Percentiles rank a stretch among this genome's conserved stretches.
These are phyloP conservation scores for Tetranychus piercei DNA, from an alignment of 2,888 invertebrate species.

Conservation along the genomic window DNA sequence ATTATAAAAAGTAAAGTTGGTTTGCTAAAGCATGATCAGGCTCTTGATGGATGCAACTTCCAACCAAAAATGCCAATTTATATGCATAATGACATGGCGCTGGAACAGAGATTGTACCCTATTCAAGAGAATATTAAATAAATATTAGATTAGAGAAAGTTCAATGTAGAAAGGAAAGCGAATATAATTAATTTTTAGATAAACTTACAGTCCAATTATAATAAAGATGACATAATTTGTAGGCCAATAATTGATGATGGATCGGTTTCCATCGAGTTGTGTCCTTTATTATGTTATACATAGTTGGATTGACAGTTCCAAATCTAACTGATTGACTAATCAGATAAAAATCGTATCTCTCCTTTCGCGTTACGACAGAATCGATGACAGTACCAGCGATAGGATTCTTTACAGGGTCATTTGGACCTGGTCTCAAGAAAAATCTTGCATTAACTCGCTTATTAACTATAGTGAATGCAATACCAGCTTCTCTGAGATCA, in stretches of 20 bases:
- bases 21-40: slow-evolving; percentile 20
- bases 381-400: slow-evolving; percentile 72
- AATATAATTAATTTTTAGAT: not conserved
- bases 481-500: not conserved
- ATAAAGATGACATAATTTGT: slow-evolving; percentile 70
- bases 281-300: slow-evolving; percentile 67
- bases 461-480: slow-evolving; percentile 52
- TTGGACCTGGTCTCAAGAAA: slow-evolving; percentile 17
- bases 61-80: slow-evolving; percentile 70
- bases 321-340: slow-evolving; percentile 67
- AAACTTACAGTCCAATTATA: slow-evolving; percentile 60
- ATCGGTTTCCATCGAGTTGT: slow-evolving; percentile 49
- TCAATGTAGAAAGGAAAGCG: not conserved
- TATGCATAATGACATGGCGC: slow-evolving; percentile 88
- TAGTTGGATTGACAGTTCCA: slow-evolving; percentile 76
- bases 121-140: slow-evolving; percentile 21
- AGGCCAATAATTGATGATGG: slow-evolving; percentile 58
- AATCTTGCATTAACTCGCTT: slow-evolving; percentile 55
- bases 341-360: slow-evolving; percentile 64
- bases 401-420: slow-evolving; percentile 39
- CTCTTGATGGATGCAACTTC: slow-evolving; percentile 49
- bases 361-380: slow-evolving; percentile 49
- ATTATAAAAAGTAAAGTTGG: slow-evolving; percentile 23
- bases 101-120: slow-evolving; percentile 58
- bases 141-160: not conserved